phyloP scores from a whole-genome alignment of 2,888 invertebrate genomes.

The Drosophila recens region DNA sequence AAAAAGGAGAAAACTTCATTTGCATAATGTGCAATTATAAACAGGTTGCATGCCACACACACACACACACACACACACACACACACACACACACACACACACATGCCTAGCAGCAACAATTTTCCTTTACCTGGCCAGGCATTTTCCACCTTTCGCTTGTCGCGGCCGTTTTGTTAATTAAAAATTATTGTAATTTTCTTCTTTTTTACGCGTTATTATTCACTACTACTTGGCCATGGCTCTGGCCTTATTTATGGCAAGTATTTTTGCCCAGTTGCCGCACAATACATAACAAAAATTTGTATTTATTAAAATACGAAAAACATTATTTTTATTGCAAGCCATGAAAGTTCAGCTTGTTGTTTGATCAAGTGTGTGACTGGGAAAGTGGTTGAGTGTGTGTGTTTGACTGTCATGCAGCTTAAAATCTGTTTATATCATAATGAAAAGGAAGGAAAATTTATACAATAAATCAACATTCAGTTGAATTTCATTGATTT shows the following conservation, averaged over 20 bases:
- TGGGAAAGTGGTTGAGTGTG: neutral
- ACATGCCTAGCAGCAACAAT: constrained; percentile 21
- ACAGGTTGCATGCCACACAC: constrained; percentile 42
- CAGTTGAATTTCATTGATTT: neutral
- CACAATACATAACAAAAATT: constrained; percentile 28
- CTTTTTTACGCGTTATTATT: constrained; percentile 65
- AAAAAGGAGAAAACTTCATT: constrained; percentile 45
- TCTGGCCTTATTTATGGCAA: constrained; percentile 61
- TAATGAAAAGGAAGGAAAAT: neutral
- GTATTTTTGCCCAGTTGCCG: constrained; percentile 34
- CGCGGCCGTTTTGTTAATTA: constrained; percentile 66
- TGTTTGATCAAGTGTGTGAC: constrained; percentile 12
- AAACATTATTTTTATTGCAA: neutral
- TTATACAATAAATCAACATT: neutral
- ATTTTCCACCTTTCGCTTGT: constrained; percentile 24
- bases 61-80: too few species aligned
- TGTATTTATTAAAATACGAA: neutral
- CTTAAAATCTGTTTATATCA: neutral
- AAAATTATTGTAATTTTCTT: constrained; percentile 74
- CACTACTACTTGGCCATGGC: constrained; percentile 45
- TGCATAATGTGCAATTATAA: constrained; percentile 75
- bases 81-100: constrained; percentile 1
- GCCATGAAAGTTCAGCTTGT: neutral
- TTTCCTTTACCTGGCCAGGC: constrained; percentile 32
- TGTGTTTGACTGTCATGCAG: neutral